Evolutionary conservation across 2,113 vertebrate genomes (phyloP), one percentile per base, ranked within the genome.

Genomic region (Ammospiza nelsoni): DNA sequence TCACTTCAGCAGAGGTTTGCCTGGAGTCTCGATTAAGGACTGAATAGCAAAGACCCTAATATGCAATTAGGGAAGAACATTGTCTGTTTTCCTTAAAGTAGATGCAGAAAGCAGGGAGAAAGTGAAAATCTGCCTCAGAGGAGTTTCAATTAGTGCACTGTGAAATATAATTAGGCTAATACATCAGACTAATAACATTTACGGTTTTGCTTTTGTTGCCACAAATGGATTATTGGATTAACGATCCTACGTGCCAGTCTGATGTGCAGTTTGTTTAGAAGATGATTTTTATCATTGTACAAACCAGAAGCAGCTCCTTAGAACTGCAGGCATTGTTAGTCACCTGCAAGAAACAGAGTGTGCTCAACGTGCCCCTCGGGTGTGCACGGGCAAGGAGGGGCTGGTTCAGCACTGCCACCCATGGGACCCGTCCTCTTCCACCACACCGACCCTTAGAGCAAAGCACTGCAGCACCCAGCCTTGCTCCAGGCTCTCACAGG

Each of bases 151-250:
- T 89, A 97, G 68, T 25, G 84, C 23, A 15, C 3, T 72, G 44
- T 59, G 44, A 88, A 90, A 91, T 69, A 43, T 4, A 39, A 96
- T 97, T 94, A 95, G 71, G 39, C 52, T 59, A 92, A 78, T 75
- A 89, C 35, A 9, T 29, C 68, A 74, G 69, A 41, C 93, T 92
- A 95, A 92, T 77, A 44, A 83, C 62, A 82, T 62, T 87, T 35
- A 71, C 3, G 39, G 13, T 12, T 82, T 82, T 73, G 51, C 72
- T 87, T 94, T 87, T 95, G 66, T 85, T 68, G 61, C 66, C 71
- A 44, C 65, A 94, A 95, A 87, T 76, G 86, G 92, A 82, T 97
- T 90, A 97, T 63, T 31, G 65, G 41, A 83, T 92, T 96, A 95
- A 94, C n/a, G 84, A 51, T 19, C 67, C 87, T 69, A 86, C 16